Evolutionary conservation across 1,140 invertebrate species (phyloP).

Genomic region (Eubasilissa regina): DNA sequence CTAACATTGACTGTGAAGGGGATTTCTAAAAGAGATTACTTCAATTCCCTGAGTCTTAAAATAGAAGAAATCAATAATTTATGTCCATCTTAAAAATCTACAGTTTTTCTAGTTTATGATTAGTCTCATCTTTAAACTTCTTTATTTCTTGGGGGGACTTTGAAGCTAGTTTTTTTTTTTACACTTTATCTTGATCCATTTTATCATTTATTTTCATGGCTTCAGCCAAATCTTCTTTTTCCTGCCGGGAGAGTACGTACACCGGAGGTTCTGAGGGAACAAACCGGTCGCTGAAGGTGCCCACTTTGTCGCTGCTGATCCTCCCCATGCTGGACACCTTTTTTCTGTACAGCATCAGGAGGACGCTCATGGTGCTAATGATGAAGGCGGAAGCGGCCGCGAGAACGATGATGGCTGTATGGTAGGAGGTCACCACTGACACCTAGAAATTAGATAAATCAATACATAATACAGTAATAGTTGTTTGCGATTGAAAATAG

Average conservation of each 20-base stretch:
- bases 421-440: slow-evolving; percentile 78
- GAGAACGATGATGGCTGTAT: slow-evolving; percentile 80
- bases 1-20: no score
- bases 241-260: slow-evolving; percentile 73
- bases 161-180: not conserved
- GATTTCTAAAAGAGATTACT: no score
- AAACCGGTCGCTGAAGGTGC: slow-evolving; percentile 72
- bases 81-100: no score
- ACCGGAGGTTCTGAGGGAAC: slow-evolving; percentile 72
- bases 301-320: slow-evolving; percentile 67
- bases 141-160: not conserved
- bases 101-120: no score
- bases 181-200: not conserved
- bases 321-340: slow-evolving; percentile 71
- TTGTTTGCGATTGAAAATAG: no score
- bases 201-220: slow-evolving; percentile 52
- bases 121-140: no score
- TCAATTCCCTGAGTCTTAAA: no score
- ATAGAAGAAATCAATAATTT: no score
- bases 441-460: slow-evolving; percentile 63
- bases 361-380: slow-evolving; percentile 79
- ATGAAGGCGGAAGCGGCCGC: slow-evolving; percentile 81
- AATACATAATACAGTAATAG: no score
- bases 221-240: slow-evolving; percentile 59
- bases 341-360: slow-evolving; percentile 79